Evolutionary conservation across 2,888 invertebrate species (phyloP), one percentile per base, ranked within the genome.

Genomic region (Punctoribates punctum): DNA sequence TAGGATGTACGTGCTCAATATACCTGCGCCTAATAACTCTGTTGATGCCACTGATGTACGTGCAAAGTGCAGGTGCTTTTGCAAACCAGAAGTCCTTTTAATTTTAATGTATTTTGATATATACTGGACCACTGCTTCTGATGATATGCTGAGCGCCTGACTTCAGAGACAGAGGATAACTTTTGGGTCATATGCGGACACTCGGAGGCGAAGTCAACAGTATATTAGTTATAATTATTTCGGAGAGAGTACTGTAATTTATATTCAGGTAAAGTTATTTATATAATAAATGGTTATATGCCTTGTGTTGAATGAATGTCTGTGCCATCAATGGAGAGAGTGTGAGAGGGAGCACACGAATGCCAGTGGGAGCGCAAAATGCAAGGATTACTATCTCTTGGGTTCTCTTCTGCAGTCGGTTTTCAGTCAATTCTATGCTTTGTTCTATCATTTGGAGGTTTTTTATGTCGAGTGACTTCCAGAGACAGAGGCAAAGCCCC

Each of bases 181-280:
- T 70, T 70, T 38, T 23, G 46, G 46, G 70, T 70, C 70, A 70
- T 70, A 70, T 65, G 65, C 34, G 65, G 65, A 34, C 65, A 65
- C 34, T 34, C 15, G 8, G 60, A 60, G 60, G 23, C 25, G 23
- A 27, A 17, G 29, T n/a, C 5, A 46, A 70, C 23, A 70, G 20
- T 70, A 70, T 46, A 70, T 70, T 65, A 46, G 23, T 46, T 70
- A 70, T 70, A 70, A 70, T 70, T 70, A 70, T 70, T 65, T 60
- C 23, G 42, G 65, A 67, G 46, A 70, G n/a, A n/a, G 46, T 70
- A 70, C 70, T 70, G 70, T 70, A 70, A 70, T 70, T 70, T 70
- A 70, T 70, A 70, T 70, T 70, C 70, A 70, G 67, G 70, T 70
- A 70, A 60, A 70, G 70, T 70, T 67, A 70, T 70, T 70, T 70